Conservation (phyloP, 2,888 invertebrate genomes). For the Prosopocoilus inquinatus region DNA sequence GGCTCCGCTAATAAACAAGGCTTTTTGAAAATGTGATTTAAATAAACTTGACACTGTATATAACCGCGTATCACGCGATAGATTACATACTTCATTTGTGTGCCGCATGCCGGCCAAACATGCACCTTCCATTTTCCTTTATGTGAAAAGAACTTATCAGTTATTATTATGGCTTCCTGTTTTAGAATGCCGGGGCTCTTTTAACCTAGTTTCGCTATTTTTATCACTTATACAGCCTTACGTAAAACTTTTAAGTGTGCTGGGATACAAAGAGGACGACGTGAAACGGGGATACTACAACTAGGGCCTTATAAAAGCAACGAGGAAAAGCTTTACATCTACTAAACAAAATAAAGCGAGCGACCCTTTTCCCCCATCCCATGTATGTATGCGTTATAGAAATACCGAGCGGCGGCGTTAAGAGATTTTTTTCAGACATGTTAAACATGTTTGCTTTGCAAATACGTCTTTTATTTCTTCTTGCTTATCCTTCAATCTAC, state of each 20-base stretch:
- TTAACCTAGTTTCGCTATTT: slow-evolving; percentile 13
- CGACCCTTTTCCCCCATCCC: too few species aligned
- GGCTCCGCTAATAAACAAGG: too few species aligned
- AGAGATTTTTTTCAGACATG: too few species aligned
- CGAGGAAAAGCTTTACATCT: not conserved
- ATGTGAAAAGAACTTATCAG: slow-evolving; percentile 4
- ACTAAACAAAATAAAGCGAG: not conserved
- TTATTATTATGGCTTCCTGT: slow-evolving; percentile 18
- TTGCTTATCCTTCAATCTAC: too few species aligned
- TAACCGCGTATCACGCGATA: not conserved
- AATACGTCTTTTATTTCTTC: too few species aligned
- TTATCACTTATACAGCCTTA: not conserved
- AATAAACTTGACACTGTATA: not conserved
- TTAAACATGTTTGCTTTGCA: too few species aligned
- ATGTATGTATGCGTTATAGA: too few species aligned
- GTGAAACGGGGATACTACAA: not conserved
- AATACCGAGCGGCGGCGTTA: too few species aligned
- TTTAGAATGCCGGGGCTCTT: slow-evolving; percentile 11
- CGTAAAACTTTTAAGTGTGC: not conserved
- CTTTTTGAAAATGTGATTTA: too few species aligned
- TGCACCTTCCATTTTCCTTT: not conserved
- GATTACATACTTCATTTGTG: not conserved
- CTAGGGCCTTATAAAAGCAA: not conserved
- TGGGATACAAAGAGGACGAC: not conserved
- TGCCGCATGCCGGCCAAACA: not conserved